These are phyloP conservation scores for Drepana falcataria DNA, from an alignment of 2,888 invertebrate genomes.

Conservation along the genomic window DNA sequence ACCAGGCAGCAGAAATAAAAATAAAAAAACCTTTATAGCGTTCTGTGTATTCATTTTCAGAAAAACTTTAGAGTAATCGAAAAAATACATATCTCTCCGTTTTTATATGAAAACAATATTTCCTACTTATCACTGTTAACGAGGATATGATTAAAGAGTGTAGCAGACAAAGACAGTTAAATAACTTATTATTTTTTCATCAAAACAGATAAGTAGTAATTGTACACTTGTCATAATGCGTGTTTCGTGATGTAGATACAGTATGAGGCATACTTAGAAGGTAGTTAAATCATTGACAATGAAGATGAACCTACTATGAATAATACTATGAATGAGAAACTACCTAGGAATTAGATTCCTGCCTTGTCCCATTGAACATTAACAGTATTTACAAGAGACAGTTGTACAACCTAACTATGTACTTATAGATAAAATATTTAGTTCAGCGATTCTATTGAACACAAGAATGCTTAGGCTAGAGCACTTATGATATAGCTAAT, in stretches of 20 bases:
- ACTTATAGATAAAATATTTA: too few species aligned
- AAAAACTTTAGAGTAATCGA: constrained; percentile 13
- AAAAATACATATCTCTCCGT: constrained; percentile 15
- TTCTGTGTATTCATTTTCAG: constrained; percentile 27
- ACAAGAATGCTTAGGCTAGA: too few species aligned
- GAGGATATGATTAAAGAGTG: constrained; percentile 40
- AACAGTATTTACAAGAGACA: too few species aligned
- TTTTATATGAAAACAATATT: constrained; percentile 33
- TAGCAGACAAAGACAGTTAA: constrained; percentile 16
- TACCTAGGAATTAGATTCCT: too few species aligned
- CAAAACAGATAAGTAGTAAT: neutral
- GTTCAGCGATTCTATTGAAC: too few species aligned
- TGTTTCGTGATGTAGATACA: neutral
- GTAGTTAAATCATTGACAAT: too few species aligned
- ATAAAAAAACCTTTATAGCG: constrained; percentile 14
- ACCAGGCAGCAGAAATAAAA: constrained; percentile 16
- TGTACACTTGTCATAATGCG: neutral
- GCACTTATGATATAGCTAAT: too few species aligned
- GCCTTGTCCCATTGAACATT: too few species aligned
- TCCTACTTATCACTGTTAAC: constrained; percentile 15
- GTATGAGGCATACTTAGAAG: too few species aligned
- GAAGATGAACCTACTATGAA: too few species aligned
- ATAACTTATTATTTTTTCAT: constrained; percentile 32
- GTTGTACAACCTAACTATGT: too few species aligned
- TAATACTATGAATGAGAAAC: too few species aligned